Percentiles rank a stretch among this genome's conserved stretches.
Evolutionary conservation across 1,140 invertebrate genomes (phyloP).

Genomic region (Platorchestia sp.): DNA sequence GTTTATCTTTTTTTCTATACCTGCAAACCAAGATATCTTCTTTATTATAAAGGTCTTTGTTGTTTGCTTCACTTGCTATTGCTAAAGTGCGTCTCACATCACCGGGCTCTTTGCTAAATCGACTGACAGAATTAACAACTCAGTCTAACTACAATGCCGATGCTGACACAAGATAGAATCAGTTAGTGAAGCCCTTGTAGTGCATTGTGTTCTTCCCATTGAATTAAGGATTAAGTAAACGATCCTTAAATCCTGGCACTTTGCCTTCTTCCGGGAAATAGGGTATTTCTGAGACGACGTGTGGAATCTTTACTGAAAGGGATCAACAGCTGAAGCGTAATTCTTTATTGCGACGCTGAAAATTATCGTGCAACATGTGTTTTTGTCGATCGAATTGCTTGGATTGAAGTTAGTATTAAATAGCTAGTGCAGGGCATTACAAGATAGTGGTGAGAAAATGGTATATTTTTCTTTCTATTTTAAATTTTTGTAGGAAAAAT

Average conservation of each 20-base stretch:
- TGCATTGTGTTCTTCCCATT: background rate
- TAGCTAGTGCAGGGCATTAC: background rate
- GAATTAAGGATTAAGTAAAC: background rate
- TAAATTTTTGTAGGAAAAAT: background rate
- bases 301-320: background rate
- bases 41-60: background rate
- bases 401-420: background rate
- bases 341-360: background rate
- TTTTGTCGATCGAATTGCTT: background rate
- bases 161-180: background rate
- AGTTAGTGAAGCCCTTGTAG: background rate
- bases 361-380: background rate
- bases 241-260: slow-evolving; percentile 1
- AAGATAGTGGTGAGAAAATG: too few relatives aligned
- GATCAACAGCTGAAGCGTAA: background rate
- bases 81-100: background rate
- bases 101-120: background rate
- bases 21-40: background rate
- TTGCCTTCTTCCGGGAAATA: slow-evolving; percentile 14
- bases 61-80: background rate
- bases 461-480: background rate
- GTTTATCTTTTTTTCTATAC: too few relatives aligned
- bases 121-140: background rate
- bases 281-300: background rate
- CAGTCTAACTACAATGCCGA: background rate